Evolutionary conservation across 1,140 invertebrate genomes (phyloP).

Genomic region (Ephestia elutella): DNA sequence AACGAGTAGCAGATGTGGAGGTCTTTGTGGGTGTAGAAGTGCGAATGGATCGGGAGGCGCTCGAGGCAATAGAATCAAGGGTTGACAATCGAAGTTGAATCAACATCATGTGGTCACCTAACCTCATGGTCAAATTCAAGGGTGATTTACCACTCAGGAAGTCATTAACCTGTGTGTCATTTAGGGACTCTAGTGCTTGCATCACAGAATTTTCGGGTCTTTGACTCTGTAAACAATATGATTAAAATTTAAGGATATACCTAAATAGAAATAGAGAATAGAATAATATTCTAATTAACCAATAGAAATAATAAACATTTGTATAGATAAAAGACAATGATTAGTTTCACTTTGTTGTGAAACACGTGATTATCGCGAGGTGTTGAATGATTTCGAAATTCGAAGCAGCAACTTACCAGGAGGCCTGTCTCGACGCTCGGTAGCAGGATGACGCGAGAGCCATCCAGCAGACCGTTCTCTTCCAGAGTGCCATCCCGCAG

Average conservation of each 20-base stretch:
- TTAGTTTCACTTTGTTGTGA: constrained; percentile 56
- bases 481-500: constrained; percentile 88
- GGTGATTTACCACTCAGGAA: constrained; percentile 95
- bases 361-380: constrained; percentile 64
- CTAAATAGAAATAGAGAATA: too few species aligned
- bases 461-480: constrained; percentile 91
- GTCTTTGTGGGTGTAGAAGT: constrained; percentile 52
- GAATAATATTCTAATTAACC: constrained; percentile 24
- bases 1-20: constrained; percentile 32
- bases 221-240: constrained; percentile 82
- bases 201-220: constrained; percentile 94
- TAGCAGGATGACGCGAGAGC: constrained; percentile 89
- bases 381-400: constrained; percentile 50
- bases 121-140: constrained; percentile 93
- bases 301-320: constrained; percentile 18
- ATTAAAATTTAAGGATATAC: constrained; percentile 21
- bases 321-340: constrained; percentile 41
- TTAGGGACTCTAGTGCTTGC: constrained; percentile 94
- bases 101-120: constrained; percentile 97
- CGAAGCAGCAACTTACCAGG: constrained; percentile 81
- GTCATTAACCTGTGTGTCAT: constrained; percentile 95
- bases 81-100: constrained; percentile 95
- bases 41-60: constrained; percentile 47
- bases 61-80: constrained; percentile 73
- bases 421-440: constrained; percentile 95